phyloP scores from a whole-genome alignment of 2,797 vertebrate species.

The Anas bahamensis region DNA sequence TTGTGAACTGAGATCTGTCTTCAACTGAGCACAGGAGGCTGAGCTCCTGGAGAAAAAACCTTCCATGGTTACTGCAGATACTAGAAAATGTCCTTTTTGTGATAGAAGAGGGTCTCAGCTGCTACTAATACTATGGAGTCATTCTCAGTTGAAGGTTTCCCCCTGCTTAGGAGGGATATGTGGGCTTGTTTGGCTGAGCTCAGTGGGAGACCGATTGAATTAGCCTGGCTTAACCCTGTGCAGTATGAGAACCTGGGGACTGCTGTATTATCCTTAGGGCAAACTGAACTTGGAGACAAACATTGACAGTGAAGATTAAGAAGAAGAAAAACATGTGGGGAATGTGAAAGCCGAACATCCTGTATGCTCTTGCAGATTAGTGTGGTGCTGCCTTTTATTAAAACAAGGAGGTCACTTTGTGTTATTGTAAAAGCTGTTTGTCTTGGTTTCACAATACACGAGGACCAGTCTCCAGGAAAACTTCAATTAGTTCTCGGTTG shows the following conservation, averaged over 20 bases:
- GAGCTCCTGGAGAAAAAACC: neutral
- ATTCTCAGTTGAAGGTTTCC: neutral
- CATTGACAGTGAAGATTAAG: conserved; percentile 28
- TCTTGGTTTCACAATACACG: neutral
- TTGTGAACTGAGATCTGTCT: neutral
- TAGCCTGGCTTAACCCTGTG: neutral
- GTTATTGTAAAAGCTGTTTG: conserved; percentile 11
- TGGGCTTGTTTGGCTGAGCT: neutral
- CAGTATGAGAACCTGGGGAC: accelerated
- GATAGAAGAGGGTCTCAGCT: neutral
- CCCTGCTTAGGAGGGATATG: neutral
- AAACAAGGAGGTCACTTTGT: neutral
- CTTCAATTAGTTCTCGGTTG: neutral
- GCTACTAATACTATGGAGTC: neutral
- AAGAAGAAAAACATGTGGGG: neutral
- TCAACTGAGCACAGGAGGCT: neutral
- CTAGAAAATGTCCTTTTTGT: neutral
- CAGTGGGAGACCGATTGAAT: neutral
- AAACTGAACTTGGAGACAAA: conserved; percentile 23
- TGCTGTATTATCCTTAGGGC: neutral
- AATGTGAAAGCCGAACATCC: conserved; percentile 39
- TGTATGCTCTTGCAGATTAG: neutral
- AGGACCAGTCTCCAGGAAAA: neutral
- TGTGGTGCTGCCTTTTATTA: conserved; percentile 11
- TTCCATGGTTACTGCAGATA: neutral